Evolutionary conservation across 2,888 invertebrate genomes (phyloP).

Genomic region (Noctuana brunneofusca): DNA sequence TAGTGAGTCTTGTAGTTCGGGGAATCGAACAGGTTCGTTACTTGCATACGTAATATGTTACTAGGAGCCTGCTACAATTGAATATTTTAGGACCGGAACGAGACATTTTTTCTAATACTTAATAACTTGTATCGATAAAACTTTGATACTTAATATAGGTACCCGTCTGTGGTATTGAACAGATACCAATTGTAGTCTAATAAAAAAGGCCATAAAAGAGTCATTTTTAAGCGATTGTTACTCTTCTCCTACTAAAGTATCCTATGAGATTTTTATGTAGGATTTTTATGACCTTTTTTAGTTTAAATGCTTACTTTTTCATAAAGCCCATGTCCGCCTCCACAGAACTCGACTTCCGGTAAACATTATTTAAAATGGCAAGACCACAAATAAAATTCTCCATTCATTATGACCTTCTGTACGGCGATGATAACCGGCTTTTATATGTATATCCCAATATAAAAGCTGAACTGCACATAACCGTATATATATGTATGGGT

Average conservation of each 20-base stretch:
- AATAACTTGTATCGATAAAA: neutral
- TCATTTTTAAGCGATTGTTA: too few species aligned
- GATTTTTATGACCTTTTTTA: too few species aligned
- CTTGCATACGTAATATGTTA: slow-evolving; percentile 26
- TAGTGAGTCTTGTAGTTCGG: slow-evolving; percentile 19
- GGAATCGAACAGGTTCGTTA: slow-evolving; percentile 28
- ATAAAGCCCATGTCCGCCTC: neutral
- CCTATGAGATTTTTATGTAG: too few species aligned
- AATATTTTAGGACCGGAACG: slow-evolving; percentile 28
- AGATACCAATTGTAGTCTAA: too few species aligned
- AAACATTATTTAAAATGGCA: slow-evolving; percentile 1
- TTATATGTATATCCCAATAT: slow-evolving; percentile 12
- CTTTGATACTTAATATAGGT: neutral
- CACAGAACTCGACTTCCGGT: neutral
- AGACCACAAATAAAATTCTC: slow-evolving; percentile 3
- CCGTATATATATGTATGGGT: neutral
- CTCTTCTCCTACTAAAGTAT: too few species aligned
- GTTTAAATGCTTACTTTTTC: neutral
- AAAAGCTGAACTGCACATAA: neutral
- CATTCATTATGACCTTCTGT: slow-evolving; percentile 12
- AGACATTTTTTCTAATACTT: slow-evolving; percentile 30
- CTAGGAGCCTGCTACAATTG: slow-evolving; percentile 7
- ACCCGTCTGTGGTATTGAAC: neutral
- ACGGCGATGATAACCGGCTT: slow-evolving; percentile 3
- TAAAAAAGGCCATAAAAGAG: too few species aligned